Percentiles rank a stretch among this genome's conserved stretches.
phyloP scores from a whole-genome alignment of 2,888 invertebrate species.

The Caenorhabditis sinica region DNA sequence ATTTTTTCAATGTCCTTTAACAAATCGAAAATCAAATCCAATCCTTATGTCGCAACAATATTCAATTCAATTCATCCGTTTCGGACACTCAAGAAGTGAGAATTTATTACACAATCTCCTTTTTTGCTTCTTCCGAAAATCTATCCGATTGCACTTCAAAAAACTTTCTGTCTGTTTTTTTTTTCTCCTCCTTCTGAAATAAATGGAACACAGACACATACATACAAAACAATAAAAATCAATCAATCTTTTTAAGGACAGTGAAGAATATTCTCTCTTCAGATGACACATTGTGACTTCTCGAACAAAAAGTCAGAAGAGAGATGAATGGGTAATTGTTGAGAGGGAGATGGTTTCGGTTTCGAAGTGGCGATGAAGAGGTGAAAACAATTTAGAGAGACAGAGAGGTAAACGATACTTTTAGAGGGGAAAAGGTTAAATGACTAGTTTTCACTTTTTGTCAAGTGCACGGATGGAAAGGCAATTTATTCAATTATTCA shows the following conservation, averaged over 20 bases:
- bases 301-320: slow-evolving; percentile 18
- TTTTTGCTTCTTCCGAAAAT: background rate
- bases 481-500: background rate
- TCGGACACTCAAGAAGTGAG: slow-evolving; percentile 25
- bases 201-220: background rate
- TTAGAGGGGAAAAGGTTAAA: slow-evolving; percentile 16
- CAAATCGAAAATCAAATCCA: slow-evolving; percentile 37
- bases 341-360: slow-evolving; percentile 31
- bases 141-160: background rate
- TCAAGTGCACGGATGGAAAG: background rate
- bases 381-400: slow-evolving; percentile 24
- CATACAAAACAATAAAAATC: slow-evolving; percentile 20
- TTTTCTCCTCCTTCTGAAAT: background rate
- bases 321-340: slow-evolving; percentile 55
- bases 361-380: background rate
- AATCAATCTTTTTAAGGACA: slow-evolving; percentile 30
- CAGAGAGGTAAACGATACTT: slow-evolving; percentile 19
- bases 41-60: slow-evolving; percentile 2
- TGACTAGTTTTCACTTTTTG: slow-evolving; percentile 36
- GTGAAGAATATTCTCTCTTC: background rate
- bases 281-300: slow-evolving; percentile 18
- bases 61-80: slow-evolving; percentile 2
- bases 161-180: background rate
- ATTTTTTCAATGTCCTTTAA: slow-evolving; percentile 18
- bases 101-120: slow-evolving; percentile 14